Conservation (phyloP, 2,797 vertebrate species). For the Pipistrellus pipistrellus region DNA sequence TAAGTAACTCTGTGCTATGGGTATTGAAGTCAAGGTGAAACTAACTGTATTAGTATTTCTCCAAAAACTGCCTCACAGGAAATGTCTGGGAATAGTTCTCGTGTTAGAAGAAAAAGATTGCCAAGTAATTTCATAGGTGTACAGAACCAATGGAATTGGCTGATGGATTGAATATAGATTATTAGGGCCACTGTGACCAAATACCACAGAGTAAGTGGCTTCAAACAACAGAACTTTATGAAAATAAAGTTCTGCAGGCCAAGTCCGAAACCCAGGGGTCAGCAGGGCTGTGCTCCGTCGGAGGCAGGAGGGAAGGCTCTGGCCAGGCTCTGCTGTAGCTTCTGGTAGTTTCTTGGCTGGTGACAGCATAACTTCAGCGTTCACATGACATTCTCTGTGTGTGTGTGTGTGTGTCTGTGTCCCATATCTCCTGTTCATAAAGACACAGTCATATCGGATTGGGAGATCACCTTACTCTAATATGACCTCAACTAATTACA, state of each 20-base stretch:
- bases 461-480: too few relatives aligned
- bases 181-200: not conserved
- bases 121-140: not conserved
- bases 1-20: not conserved
- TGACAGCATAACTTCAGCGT: not conserved
- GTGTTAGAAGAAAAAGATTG: not conserved
- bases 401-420: not conserved
- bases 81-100: not conserved
- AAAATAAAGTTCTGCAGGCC: not conserved
- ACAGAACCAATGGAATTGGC: not conserved
- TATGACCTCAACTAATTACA: not conserved
- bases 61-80: not conserved
- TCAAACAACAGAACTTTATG: not conserved
- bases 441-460: not conserved
- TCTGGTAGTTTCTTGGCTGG: not conserved
- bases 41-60: not conserved
- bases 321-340: too few relatives aligned
- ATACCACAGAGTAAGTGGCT: too few relatives aligned
- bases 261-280: not conserved
- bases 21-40: not conserved
- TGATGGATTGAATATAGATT: not conserved
- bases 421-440: not conserved
- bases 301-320: not conserved
- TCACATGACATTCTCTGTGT: not conserved
- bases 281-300: fast-evolving